These are phyloP conservation scores for Microctonus brassicae DNA, from an alignment of 2,888 invertebrate species.

Conservation along the genomic window DNA sequence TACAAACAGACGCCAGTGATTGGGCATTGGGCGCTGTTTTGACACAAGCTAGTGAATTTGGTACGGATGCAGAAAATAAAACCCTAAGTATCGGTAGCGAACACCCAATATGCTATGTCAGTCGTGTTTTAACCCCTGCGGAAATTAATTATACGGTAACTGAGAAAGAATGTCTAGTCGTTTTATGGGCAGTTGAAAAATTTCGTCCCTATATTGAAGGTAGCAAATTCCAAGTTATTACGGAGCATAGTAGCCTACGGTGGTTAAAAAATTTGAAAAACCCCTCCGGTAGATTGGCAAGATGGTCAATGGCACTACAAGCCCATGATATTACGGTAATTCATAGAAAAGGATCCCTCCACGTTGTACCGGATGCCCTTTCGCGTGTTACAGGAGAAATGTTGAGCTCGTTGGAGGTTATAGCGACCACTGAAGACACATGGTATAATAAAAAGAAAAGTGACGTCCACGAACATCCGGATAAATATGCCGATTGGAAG, in stretches of 20 bases:
- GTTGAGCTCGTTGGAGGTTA: too few relatives aligned
- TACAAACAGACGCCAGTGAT: too few relatives aligned
- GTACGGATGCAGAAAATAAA: not conserved
- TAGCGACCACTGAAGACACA: too few relatives aligned
- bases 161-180: not conserved
- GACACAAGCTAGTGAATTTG: not conserved
- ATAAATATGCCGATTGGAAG: conserved; percentile 30
- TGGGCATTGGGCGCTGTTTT: too few relatives aligned
- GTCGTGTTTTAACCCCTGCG: not conserved
- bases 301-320: conserved; percentile 28
- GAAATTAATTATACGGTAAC: not conserved
- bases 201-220: not conserved
- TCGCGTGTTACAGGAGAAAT: not conserved
- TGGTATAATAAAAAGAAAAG: too few relatives aligned
- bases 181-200: not conserved
- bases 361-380: conserved; percentile 37
- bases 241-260: not conserved
- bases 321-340: conserved; percentile 23
- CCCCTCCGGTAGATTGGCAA: conserved; percentile 3
- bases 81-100: not conserved
- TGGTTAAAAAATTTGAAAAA: not conserved
- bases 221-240: not conserved
- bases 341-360: conserved; percentile 21
- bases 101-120: not conserved
- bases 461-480: conserved; percentile 3